Evolutionary conservation across 2,113 vertebrate genomes (phyloP).

Genomic region (Crotalus viridis): DNA sequence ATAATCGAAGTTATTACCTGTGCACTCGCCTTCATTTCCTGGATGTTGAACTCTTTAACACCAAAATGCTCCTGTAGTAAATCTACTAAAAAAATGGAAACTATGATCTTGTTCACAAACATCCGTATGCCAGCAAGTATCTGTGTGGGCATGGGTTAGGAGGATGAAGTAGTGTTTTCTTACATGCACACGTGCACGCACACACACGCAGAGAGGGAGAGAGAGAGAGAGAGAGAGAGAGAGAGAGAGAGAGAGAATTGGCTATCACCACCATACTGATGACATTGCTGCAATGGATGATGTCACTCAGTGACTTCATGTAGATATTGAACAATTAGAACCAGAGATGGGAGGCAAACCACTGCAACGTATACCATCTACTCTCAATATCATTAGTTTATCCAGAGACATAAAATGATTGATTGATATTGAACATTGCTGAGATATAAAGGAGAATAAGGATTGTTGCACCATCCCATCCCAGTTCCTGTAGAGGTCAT

Average conservation of each 20-base stretch:
- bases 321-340: neutral
- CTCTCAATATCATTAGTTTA: neutral
- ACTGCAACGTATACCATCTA: neutral
- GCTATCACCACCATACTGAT: neutral
- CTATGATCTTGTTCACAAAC: neutral
- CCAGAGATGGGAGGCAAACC: neutral
- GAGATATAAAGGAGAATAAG: neutral
- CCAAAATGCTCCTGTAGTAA: neutral
- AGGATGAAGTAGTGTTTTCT: neutral
- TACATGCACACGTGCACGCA: neutral
- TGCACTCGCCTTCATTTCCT: neutral
- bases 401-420: neutral
- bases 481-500: neutral
- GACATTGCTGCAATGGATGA: neutral
- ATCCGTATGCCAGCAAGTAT: neutral
- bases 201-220: neutral
- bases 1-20: neutral
- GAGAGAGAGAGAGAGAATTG: neutral
- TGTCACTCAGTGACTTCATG: neutral
- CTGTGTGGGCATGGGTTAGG: neutral
- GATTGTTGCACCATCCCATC: neutral
- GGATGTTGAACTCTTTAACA: neutral
- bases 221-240: too few species aligned
- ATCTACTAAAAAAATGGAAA: neutral
- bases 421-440: neutral